phyloP scores from a whole-genome alignment of 2,888 invertebrate species.

The Dendrolimus houi region DNA sequence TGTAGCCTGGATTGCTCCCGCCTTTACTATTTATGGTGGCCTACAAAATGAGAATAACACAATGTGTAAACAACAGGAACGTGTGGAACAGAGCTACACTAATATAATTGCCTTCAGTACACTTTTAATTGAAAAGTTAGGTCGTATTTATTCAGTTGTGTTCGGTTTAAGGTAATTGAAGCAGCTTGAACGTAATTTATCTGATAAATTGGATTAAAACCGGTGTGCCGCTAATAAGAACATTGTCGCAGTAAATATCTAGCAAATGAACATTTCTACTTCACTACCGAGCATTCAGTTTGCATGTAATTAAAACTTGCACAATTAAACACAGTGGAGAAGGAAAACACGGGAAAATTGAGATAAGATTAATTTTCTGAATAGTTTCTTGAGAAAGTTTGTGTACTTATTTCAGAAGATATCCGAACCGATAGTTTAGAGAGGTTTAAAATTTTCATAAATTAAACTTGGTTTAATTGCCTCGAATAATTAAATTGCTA shows the following conservation, averaged over 20 bases:
- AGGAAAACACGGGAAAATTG: slow-evolving; percentile 61
- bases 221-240: slow-evolving; percentile 27
- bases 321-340: slow-evolving; percentile 57
- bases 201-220: neutral
- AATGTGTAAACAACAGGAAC: slow-evolving; percentile 13
- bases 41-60: slow-evolving; percentile 13
- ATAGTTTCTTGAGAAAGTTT: slow-evolving; percentile 47
- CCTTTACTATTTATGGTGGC: slow-evolving; percentile 22
- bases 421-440: slow-evolving; percentile 18
- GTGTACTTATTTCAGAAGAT: slow-evolving; percentile 37
- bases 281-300: slow-evolving; percentile 42
- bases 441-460: neutral
- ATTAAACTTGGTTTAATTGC: neutral
- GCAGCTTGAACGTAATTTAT: neutral
- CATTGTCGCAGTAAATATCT: slow-evolving; percentile 34
- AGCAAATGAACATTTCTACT: slow-evolving; percentile 30
- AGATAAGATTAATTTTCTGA: slow-evolving; percentile 67
- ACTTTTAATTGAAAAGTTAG: slow-evolving; percentile 1
- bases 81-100: slow-evolving; percentile 13
- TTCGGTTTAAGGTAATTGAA: neutral
- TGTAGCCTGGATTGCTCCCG: slow-evolving; percentile 25
- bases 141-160: neutral
- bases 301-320: slow-evolving; percentile 68
- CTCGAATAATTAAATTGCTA: no score
- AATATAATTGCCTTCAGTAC: slow-evolving; percentile 14